A percentile compares a stretch with the other conserved stretches of the same genome.
phyloP scores from a whole-genome alignment of 2,113 vertebrate genomes.

The Lichenostomus cassidix region DNA sequence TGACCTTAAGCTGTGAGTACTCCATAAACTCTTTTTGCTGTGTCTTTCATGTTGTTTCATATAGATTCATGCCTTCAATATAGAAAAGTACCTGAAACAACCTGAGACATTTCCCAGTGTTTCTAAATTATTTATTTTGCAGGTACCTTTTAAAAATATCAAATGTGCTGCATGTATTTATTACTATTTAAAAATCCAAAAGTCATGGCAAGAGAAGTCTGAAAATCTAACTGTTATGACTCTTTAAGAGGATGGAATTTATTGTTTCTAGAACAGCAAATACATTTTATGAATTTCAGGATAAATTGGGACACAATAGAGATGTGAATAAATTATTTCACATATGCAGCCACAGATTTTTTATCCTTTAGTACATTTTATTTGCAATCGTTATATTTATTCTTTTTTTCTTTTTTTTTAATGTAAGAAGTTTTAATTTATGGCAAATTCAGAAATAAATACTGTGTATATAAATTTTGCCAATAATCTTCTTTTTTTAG shows the following conservation, averaged over 20 bases:
- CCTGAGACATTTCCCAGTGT: not conserved
- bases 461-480: not conserved
- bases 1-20: not conserved
- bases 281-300: not conserved
- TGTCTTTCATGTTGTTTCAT: not conserved
- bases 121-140: not conserved
- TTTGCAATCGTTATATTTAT: not conserved
- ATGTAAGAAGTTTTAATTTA: not conserved
- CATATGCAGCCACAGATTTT: not conserved
- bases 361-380: not conserved
- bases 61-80: not conserved
- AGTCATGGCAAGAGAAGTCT: not conserved
- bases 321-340: not conserved
- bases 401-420: not conserved
- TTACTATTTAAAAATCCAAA: not conserved
- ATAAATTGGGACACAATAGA: not conserved
- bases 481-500: not conserved
- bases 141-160: not conserved
- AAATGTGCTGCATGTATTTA: not conserved
- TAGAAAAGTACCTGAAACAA: not conserved
- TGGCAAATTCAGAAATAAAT: not conserved
- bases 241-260: not conserved
- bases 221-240: not conserved
- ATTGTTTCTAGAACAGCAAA: not conserved
- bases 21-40: not conserved